Base-by-base conservation (phyloP, 2,113 vertebrate species). In the Vidua macroura region DNA sequence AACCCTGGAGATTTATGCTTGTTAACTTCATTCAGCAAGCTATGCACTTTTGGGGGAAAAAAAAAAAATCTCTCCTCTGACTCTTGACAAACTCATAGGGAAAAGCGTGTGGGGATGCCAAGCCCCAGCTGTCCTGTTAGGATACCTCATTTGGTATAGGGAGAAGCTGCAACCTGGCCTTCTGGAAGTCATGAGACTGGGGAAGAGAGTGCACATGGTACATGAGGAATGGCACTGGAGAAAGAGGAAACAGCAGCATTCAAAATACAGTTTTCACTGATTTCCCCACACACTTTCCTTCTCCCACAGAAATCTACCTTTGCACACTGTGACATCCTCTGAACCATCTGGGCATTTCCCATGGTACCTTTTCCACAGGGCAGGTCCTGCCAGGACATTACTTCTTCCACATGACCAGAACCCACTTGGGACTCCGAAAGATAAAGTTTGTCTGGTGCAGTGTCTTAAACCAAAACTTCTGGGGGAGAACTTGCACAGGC, bases 341-440 rank as follows among this genome's bases (percentile, higher is more conserved):
- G 15, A 91, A 46, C 0, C 0, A 70, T 18, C 52, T 43, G 2
- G 0, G 7, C 15, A 58, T 22, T 27, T 66, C 41, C 7, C 39
- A 20, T 1, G 1, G 21, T 25, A 91, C 10, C 16, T 59, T 44
- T 51, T 48, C 31, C 70, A 85, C 49, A 30, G 11, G 24, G 31
- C 22, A 77, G 44, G 15, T 27, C 35, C 28, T 66, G 23, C 24
- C 64, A 64, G 41, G 20, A 44, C 28, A 28, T 51, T 52, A 43
- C 9, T 58, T 53, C 67, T 23, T 16, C 1, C 6, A 79, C 8
- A 31, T 11, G 19, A 74, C 10, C 14, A 20, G 85, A 89, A 39
- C 4, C 18, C 43, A 5, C 28, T 7, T 52, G 28, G 53, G 56
- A 56, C 46, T 72, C 74, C 63, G 63, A 44, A 78, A 70, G 17